Evolutionary conservation across 1,140 invertebrate genomes (phyloP).

Genomic region (Zaprionus capensis): DNA sequence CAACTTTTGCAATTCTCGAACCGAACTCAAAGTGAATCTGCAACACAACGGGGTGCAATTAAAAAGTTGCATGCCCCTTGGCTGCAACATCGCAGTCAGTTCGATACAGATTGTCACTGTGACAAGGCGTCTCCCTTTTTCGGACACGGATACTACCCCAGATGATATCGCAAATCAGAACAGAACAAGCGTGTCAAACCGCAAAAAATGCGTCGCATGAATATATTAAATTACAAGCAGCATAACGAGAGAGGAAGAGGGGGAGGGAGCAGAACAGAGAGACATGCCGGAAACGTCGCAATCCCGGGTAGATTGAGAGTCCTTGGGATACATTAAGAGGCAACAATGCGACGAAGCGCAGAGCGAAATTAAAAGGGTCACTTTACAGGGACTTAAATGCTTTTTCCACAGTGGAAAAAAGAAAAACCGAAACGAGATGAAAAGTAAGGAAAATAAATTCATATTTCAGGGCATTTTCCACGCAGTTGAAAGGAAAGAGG

Average conservation of each 20-base stretch:
- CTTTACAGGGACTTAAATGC: slow-evolving; percentile 80
- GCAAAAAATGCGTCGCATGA: slow-evolving; percentile 76
- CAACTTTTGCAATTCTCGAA: slow-evolving; percentile 18
- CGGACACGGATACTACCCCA: slow-evolving; percentile 26
- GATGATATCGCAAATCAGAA: slow-evolving; percentile 61
- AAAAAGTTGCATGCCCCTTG: slow-evolving; percentile 39
- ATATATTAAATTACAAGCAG: slow-evolving; percentile 73
- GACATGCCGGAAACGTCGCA: slow-evolving; percentile 44
- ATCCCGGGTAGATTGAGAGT: slow-evolving; percentile 23
- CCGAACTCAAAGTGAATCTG: slow-evolving; percentile 4
- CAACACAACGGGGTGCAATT: slow-evolving; percentile 46
- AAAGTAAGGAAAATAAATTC: slow-evolving; percentile 82
- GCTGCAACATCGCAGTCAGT: slow-evolving; percentile 13
- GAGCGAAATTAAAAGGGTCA: slow-evolving; percentile 83
- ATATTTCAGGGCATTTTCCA: slow-evolving; percentile 64
- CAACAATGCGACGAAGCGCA: slow-evolving; percentile 73
- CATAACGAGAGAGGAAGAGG: neutral
- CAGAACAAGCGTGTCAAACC: slow-evolving; percentile 83
- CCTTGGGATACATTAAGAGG: slow-evolving; percentile 62
- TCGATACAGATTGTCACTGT: neutral
- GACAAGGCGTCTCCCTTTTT: slow-evolving; percentile 8
- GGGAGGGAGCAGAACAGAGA: slow-evolving; percentile 5
- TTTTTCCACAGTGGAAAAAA: slow-evolving; percentile 50
- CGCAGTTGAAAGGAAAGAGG: slow-evolving; percentile 10
- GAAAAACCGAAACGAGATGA: slow-evolving; percentile 69